phyloP scores from a whole-genome alignment of 2,113 vertebrate genomes.

The Zingel zingel region DNA sequence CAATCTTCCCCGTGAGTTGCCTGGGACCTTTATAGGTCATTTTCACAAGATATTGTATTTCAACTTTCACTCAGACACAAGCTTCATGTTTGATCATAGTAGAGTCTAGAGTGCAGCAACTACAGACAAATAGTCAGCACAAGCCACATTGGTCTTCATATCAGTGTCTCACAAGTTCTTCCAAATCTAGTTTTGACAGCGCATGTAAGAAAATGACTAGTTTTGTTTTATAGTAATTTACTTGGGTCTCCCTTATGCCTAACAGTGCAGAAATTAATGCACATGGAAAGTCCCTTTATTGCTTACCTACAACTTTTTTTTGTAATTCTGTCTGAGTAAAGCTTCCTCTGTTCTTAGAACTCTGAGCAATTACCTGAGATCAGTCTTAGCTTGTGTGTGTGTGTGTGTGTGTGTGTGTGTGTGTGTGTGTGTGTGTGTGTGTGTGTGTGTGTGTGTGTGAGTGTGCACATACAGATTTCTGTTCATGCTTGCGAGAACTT shows the following conservation, averaged over 20 bases:
- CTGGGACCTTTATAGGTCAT: conserved; percentile 29
- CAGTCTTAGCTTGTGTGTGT: conserved; percentile 12
- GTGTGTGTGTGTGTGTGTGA: not conserved
- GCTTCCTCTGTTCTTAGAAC: conserved; percentile 76
- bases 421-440: not conserved
- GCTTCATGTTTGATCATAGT: conserved; percentile 18
- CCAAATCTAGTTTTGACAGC: conserved; percentile 17
- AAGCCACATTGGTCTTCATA: not conserved
- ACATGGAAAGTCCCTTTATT: conserved; percentile 67
- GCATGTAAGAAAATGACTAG: conserved; percentile 21
- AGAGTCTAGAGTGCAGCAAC: conserved; percentile 4
- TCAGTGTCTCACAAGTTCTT: not conserved
- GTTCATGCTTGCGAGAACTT: conserved; percentile 10
- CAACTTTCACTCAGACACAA: conserved; percentile 19
- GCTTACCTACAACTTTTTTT: conserved; percentile 12
- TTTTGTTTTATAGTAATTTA: conserved; percentile 32
- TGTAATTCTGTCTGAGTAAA: conserved; percentile 20
- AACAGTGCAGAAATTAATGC: conserved; percentile 16
- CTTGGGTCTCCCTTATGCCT: conserved; percentile 13
- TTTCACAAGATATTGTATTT: conserved; percentile 10
- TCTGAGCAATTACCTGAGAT: conserved; percentile 19
- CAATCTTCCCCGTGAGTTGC: not conserved
- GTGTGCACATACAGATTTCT: not conserved
- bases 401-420: not conserved
- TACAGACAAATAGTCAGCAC: conserved; percentile 24